These are phyloP conservation scores for Diprion similis DNA, from an alignment of 1,140 invertebrate genomes.

Conservation along the genomic window DNA sequence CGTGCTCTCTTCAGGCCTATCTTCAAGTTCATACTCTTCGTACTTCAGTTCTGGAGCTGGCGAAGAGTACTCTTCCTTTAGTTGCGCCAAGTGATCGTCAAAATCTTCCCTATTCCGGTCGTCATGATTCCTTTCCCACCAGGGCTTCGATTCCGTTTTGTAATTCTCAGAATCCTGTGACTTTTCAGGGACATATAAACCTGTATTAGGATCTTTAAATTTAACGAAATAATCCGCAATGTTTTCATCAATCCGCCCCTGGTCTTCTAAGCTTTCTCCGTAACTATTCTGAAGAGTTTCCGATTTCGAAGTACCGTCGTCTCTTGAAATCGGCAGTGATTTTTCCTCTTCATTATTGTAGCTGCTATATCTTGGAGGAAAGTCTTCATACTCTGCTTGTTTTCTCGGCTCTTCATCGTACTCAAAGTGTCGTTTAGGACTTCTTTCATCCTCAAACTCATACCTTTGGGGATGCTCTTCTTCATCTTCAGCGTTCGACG, in stretches of 20 bases:
- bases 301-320: constrained; percentile 17
- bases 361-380: constrained; percentile 17
- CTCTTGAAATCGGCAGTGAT: constrained; percentile 25
- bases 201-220: constrained; percentile 37
- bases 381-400: constrained; percentile 42
- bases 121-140: constrained; percentile 8
- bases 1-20: not conserved
- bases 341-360: constrained; percentile 4
- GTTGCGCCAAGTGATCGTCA: not conserved
- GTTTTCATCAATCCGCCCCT: constrained; percentile 38
- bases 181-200: constrained; percentile 31
- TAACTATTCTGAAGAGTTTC: constrained; percentile 42
- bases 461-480: constrained; percentile 4
- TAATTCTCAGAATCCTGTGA: constrained; percentile 8
- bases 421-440: constrained; percentile 27
- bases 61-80: constrained; percentile 24
- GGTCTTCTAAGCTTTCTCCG: constrained; percentile 38
- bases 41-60: constrained; percentile 26
- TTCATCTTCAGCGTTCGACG: constrained; percentile 13
- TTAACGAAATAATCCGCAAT: constrained; percentile 42
- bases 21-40: constrained; percentile 31
- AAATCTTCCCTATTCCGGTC: not conserved
- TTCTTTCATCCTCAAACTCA: constrained; percentile 14
- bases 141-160: not conserved
- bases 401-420: constrained; percentile 24